These are phyloP conservation scores for Megaustenia siamemsis DNA, from an alignment of 2,888 invertebrate species.

Conservation along the genomic window DNA sequence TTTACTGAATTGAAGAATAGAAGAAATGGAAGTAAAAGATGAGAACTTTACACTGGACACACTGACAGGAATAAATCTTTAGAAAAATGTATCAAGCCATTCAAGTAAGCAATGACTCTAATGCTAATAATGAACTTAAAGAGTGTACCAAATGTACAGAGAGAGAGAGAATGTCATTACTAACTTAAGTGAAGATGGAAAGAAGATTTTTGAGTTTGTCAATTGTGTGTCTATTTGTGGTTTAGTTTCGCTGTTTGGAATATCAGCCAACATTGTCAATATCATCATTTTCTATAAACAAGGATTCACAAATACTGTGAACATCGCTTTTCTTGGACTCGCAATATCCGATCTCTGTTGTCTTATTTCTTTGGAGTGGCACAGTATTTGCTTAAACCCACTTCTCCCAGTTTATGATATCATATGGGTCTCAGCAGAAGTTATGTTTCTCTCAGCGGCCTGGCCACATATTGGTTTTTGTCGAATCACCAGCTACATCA, in stretches of 20 bases:
- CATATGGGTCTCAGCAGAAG: not conserved
- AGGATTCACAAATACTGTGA: constrained; percentile 27
- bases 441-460: not conserved
- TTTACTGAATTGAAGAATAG: too few species aligned
- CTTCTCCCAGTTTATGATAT: not conserved
- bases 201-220: too few species aligned
- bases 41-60: too few species aligned
- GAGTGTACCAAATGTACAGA: too few species aligned
- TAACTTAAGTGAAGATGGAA: too few species aligned
- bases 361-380: not conserved
- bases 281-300: constrained; percentile 25
- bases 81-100: too few species aligned
- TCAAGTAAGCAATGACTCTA: too few species aligned
- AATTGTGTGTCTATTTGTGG: not conserved
- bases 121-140: too few species aligned
- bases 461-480: not conserved
- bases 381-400: constrained; percentile 23
- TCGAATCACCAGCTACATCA: too few species aligned
- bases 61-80: too few species aligned
- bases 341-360: constrained; percentile 15
- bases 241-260: not conserved
- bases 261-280: constrained; percentile 3
- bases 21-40: too few species aligned
- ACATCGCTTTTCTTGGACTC: constrained; percentile 10
- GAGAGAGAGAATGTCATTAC: too few species aligned